Conservation (phyloP, 2,797 vertebrate species). For the Mastacembelus armatus region DNA sequence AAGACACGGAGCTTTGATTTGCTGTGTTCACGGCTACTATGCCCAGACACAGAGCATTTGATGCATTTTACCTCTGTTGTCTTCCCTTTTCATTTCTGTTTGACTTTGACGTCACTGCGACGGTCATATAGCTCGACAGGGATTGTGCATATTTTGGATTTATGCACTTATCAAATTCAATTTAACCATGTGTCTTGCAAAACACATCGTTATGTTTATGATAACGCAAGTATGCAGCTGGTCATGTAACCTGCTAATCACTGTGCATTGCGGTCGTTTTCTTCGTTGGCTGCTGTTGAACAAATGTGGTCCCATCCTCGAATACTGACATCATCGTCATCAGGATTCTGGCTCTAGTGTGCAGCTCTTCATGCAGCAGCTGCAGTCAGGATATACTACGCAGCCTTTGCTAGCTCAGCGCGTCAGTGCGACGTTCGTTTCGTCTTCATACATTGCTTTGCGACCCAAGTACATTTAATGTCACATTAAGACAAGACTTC, state of each 20-base stretch:
- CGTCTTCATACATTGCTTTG: conserved; percentile 14
- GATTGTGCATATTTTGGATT: background rate
- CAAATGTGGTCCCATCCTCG: conserved; percentile 36
- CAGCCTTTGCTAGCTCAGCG: conserved; percentile 49
- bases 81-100: background rate
- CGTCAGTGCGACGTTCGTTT: conserved; percentile 54
- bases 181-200: background rate
- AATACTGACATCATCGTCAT: conserved; percentile 71
- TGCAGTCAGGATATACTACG: conserved; percentile 21
- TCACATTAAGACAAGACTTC: background rate
- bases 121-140: background rate
- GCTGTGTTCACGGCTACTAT: background rate
- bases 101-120: conserved; percentile 22
- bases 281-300: conserved; percentile 27
- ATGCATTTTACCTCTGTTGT: background rate
- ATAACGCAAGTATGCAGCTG: background rate
- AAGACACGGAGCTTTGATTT: conserved; percentile 55
- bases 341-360: conserved; percentile 35
- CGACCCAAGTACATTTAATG: conserved; percentile 11
- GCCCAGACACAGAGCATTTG: background rate
- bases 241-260: background rate
- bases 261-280: background rate
- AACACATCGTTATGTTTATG: background rate
- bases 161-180: background rate
- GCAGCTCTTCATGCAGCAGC: conserved; percentile 19